phyloP scores from a whole-genome alignment of 2,888 invertebrate species.

The Chloroclystis v-ata region DNA sequence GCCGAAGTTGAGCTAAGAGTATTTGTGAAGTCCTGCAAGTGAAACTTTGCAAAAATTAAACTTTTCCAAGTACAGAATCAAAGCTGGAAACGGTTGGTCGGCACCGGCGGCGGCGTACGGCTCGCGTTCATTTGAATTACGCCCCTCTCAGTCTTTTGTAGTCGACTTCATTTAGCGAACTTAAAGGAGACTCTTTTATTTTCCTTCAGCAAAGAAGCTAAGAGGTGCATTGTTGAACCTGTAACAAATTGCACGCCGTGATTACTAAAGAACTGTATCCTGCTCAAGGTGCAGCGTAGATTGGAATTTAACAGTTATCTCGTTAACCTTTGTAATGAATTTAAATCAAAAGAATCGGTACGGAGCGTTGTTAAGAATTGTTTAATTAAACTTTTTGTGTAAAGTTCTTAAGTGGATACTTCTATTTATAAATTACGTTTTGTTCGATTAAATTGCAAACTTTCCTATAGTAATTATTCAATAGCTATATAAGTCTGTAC shows the following conservation, averaged over 20 bases:
- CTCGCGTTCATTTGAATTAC: constrained; percentile 72
- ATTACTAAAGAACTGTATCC: constrained; percentile 61
- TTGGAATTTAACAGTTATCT: constrained; percentile 58
- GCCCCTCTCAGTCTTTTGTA: constrained; percentile 70
- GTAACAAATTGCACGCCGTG: constrained; percentile 74
- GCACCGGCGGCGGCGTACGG: constrained; percentile 44
- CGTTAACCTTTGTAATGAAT: constrained; percentile 41
- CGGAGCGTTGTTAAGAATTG: constrained; percentile 16
- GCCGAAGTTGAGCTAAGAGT: constrained; percentile 47
- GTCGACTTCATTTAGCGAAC: constrained; percentile 75
- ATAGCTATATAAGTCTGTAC: neutral
- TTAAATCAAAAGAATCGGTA: constrained; percentile 36
- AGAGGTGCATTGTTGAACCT: constrained; percentile 75
- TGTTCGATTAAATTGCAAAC: neutral
- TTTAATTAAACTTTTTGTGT: constrained; percentile 31
- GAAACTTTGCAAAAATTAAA: constrained; percentile 72
- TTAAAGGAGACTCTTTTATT: constrained; percentile 70
- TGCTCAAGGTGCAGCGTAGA: constrained; percentile 50
- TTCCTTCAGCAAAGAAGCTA: constrained; percentile 62
- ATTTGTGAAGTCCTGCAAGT: constrained; percentile 58
- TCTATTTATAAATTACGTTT: constrained; percentile 9
- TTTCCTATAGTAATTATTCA: neutral
- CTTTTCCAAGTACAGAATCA: constrained; percentile 68
- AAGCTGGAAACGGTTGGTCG: constrained; percentile 62
- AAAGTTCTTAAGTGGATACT: neutral